Evolutionary conservation across 2,113 vertebrate genomes (phyloP), one percentile per base, ranked within the genome.

Genomic region (Zosterops borbonicus): DNA sequence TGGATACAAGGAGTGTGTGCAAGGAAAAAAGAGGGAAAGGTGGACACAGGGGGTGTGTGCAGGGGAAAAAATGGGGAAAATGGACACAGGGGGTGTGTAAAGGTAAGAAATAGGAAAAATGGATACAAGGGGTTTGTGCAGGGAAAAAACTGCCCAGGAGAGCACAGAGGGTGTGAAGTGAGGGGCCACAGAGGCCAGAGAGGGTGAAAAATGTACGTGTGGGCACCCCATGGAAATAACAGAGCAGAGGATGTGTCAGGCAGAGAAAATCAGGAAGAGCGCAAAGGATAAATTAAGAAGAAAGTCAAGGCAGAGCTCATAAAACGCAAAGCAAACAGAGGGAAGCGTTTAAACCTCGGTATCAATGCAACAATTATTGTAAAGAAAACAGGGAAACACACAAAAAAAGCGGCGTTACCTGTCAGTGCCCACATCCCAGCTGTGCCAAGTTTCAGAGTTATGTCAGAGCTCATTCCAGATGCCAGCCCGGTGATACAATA

Each of bases 371-470:
- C 67, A 59, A 35, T 69, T 82, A 39, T 71, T 78, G 92, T 77
- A 58, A 59, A 97, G 95, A 95, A 95, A 97, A 97, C 52, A 97
- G 96, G 91, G 94, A 92, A 96, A 80, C 68, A 96, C 85, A 97
- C 9, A 39, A 39, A 39, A 11, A 98, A 91, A 97, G 96, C 86
- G 90, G 97, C 74, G 4, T 94, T 97, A 97, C 95, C 96, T 56
- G 93, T 81, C 41, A 17, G 39, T 63, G 95, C 96, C 96, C 89
- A 74, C 65, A 42, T 78, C 94, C 94, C 87, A 95, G 89, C 74
- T 64, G 77, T 94, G 96, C 76, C 90, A 97, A 96, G 97, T 96
- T 97, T 85, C 94, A 94, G 92, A 92, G 93, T 95, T 95, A 89
- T 71, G 88, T 94, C 96, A 95, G 87, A 87, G 55, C 9, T 18